Percentiles rank a stretch among this genome's conserved stretches.
Conservation (phyloP, 2,888 invertebrate genomes). For the Leptinotarsa haldemani region DNA sequence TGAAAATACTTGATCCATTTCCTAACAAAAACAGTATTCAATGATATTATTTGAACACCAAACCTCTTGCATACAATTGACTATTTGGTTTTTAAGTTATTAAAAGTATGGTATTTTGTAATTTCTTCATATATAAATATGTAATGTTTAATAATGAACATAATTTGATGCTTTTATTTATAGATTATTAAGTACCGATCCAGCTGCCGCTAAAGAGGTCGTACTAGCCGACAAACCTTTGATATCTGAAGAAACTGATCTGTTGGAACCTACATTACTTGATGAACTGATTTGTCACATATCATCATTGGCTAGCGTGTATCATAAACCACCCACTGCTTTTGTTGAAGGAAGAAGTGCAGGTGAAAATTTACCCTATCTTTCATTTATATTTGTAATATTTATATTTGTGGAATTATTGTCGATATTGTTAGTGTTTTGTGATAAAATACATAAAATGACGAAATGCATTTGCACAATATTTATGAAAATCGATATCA, state of each 20-base stretch:
- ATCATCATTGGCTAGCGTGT: conserved; percentile 95
- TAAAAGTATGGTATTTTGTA: too few relatives aligned
- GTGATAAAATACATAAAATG: too few relatives aligned
- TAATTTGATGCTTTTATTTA: not conserved
- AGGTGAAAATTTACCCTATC: conserved; percentile 48
- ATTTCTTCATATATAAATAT: too few relatives aligned
- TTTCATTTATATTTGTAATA: not conserved
- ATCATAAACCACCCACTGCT: conserved; percentile 98
- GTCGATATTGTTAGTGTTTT: too few relatives aligned
- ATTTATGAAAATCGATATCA: too few relatives aligned
- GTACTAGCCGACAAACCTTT: conserved; percentile 98
- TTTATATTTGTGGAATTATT: not conserved
- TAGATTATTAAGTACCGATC: conserved; percentile 92
- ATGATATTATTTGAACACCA: too few relatives aligned
- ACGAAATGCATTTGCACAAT: too few relatives aligned
- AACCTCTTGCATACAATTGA: too few relatives aligned
- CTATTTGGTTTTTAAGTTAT: too few relatives aligned
- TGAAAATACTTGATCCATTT: too few relatives aligned
- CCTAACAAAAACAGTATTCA: too few relatives aligned
- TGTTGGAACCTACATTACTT: conserved; percentile 94
- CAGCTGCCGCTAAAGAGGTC: conserved; percentile 98
- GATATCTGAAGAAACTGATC: conserved; percentile 98
- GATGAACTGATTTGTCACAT: conserved; percentile 99
- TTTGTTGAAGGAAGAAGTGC: conserved; percentile 90
- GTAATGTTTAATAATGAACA: too few relatives aligned